Evolutionary conservation across 2,113 vertebrate genomes (phyloP).

Genomic region (Axis porcinus): DNA sequence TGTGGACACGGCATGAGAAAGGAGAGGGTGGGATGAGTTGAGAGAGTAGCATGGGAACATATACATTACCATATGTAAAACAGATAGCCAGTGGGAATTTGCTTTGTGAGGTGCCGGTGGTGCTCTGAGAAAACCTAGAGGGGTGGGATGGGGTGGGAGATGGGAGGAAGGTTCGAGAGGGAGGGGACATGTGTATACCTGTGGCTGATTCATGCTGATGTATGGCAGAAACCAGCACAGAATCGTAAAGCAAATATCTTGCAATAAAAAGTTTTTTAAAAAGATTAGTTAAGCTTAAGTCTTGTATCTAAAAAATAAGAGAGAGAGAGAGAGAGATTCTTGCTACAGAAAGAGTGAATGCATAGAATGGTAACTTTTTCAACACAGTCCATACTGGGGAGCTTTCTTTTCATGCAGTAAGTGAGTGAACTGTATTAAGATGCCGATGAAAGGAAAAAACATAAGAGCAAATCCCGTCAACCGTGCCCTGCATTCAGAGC

Average conservation of each 20-base stretch:
- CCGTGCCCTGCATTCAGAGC: background rate
- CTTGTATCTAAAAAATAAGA: background rate
- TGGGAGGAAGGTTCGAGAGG: background rate
- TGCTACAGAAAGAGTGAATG: too few species aligned
- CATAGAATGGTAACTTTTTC: background rate
- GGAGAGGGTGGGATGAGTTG: background rate
- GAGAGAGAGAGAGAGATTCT: background rate
- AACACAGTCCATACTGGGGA: rapidly evolving
- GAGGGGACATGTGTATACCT: background rate
- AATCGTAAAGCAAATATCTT: background rate
- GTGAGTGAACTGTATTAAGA: background rate
- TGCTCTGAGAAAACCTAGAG: background rate
- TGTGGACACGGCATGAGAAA: background rate
- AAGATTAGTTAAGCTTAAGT: background rate
- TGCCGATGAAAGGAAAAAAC: background rate
- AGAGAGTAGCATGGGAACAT: background rate
- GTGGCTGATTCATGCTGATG: background rate
- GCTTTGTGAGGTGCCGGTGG: background rate
- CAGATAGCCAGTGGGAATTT: background rate
- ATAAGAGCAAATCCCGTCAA: background rate
- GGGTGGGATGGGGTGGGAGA: background rate
- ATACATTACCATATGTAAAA: background rate
- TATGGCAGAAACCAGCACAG: background rate
- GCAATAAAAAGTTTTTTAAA: background rate
- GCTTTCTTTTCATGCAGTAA: background rate